Percentiles rank a stretch among this genome's conserved stretches.
These are phyloP conservation scores for Netelia fuscicornis DNA, from an alignment of 2,888 invertebrate species.

Conservation along the genomic window DNA sequence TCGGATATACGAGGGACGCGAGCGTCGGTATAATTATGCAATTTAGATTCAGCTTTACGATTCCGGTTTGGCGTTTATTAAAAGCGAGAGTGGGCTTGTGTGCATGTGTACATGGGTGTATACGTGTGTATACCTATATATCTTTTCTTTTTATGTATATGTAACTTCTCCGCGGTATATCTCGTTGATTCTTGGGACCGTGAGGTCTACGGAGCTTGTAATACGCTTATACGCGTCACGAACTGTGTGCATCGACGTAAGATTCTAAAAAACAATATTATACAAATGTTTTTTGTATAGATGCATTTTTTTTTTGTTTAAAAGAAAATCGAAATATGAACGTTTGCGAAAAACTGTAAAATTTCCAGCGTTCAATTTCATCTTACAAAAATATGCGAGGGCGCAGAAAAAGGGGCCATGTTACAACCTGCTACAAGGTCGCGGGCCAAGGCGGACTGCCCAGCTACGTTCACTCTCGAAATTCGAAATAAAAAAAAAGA, in stretches of 20 bases:
- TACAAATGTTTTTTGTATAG: no score
- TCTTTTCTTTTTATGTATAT: not conserved
- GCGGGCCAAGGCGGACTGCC: slow-evolving; percentile 70
- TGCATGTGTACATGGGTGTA: slow-evolving; percentile 19
- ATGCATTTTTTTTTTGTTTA: not conserved
- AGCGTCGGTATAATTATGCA: slow-evolving; percentile 81
- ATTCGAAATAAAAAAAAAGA: slow-evolving; percentile 46
- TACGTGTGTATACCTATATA: not conserved
- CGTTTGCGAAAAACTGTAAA: not conserved
- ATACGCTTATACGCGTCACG: not conserved
- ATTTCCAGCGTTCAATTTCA: not conserved
- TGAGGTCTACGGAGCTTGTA: not conserved
- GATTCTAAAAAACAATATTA: no score
- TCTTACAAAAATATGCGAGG: not conserved
- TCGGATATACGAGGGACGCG: slow-evolving; percentile 55
- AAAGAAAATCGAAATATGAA: not conserved
- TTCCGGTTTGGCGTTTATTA: slow-evolving; percentile 82
- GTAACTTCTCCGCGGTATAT: not conserved
- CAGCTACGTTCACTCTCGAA: slow-evolving; percentile 64
- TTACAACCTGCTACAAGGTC: slow-evolving; percentile 62
- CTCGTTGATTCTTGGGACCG: slow-evolving; percentile 11
- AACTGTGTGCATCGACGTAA: no score
- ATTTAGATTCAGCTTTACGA: slow-evolving; percentile 82
- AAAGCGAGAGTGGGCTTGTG: slow-evolving; percentile 81
- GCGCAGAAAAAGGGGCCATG: not conserved